These are phyloP conservation scores for Drosophila longiperda DNA, from an alignment of 2,888 invertebrate genomes.

Conservation along the genomic window DNA sequence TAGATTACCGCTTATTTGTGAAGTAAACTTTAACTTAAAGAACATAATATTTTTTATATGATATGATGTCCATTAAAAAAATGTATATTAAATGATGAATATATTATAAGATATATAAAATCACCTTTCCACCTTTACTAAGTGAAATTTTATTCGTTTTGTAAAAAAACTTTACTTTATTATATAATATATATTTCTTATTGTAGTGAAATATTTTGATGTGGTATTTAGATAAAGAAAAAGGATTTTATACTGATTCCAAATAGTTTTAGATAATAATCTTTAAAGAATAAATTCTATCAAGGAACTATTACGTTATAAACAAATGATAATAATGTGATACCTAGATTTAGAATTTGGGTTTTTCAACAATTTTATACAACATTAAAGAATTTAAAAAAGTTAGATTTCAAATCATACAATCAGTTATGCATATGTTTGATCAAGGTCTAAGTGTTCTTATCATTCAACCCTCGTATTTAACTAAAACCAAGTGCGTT, in stretches of 20 bases:
- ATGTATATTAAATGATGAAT: no score
- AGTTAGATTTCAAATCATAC: background rate
- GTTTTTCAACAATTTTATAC: background rate
- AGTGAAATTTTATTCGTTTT: background rate
- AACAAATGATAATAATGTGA: background rate
- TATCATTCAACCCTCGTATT: background rate
- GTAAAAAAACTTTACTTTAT: background rate
- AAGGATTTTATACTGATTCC: background rate
- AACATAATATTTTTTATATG: no score
- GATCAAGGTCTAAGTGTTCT: constrained; percentile 17
- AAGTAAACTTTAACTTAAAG: background rate
- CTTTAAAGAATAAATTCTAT: no score
- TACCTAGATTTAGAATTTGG: background rate
- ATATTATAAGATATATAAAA: no score
- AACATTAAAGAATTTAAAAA: background rate
- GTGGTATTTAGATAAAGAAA: no score
- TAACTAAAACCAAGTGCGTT: constrained; percentile 22
- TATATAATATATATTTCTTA: background rate
- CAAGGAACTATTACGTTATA: no score
- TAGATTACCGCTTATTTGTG: background rate
- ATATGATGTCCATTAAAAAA: no score
- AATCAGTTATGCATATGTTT: background rate
- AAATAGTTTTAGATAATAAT: background rate
- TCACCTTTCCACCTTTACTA: background rate
- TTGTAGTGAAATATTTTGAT: no score